Conservation (phyloP, 1,140 invertebrate genomes). For the Drosophila aff. region DNA sequence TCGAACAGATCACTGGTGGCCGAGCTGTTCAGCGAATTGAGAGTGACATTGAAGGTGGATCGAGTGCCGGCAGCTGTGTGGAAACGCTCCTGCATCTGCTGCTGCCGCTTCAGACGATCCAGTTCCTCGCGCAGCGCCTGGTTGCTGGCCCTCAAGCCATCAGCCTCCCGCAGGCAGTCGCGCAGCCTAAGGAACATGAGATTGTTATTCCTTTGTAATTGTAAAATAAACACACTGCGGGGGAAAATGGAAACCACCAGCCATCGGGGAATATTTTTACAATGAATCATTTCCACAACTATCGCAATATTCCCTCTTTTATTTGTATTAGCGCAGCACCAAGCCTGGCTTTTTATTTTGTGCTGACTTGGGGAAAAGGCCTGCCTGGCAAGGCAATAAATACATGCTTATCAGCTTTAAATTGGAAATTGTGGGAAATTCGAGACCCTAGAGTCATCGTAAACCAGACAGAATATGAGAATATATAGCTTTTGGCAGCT, state of each 20-base stretch:
- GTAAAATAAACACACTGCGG: background rate
- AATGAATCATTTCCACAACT: constrained; percentile 5
- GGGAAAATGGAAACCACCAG: constrained; percentile 1
- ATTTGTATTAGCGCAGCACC: background rate
- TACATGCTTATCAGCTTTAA: background rate
- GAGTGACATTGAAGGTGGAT: constrained; percentile 68
- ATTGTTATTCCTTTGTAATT: background rate
- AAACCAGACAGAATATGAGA: background rate
- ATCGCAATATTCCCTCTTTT: background rate
- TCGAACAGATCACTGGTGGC: constrained; percentile 75
- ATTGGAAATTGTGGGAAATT: background rate
- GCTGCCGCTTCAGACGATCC: constrained; percentile 65
- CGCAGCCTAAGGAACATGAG: constrained; percentile 71
- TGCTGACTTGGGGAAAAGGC: background rate
- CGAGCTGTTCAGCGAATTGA: constrained; percentile 73
- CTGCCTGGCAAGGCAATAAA: background rate
- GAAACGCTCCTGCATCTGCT: constrained; percentile 67
- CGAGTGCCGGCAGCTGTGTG: constrained; percentile 48
- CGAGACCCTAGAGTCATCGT: background rate
- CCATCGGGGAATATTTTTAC: background rate
- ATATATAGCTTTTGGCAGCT: background rate
- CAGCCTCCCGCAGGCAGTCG: constrained; percentile 75
- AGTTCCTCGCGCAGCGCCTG: constrained; percentile 72
- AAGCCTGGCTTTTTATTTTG: background rate
- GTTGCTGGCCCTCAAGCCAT: constrained; percentile 75